Evolutionary conservation across 2,113 vertebrate species (phyloP), one percentile per base, ranked within the genome.

Genomic region (Triplophysa dalaica): DNA sequence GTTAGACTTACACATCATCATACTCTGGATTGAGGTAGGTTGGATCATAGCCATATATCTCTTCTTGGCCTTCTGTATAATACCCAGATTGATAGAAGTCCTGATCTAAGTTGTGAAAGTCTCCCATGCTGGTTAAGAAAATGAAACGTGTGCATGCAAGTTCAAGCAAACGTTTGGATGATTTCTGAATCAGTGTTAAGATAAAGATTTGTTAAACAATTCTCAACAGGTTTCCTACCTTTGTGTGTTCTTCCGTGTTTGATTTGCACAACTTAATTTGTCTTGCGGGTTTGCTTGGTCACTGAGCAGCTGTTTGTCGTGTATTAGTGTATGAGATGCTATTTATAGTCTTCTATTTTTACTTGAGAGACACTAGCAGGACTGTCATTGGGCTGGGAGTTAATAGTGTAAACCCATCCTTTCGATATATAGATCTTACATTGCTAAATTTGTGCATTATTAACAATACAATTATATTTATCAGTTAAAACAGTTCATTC

Each of bases 71-170:
- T 29, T 95, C 93, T 48, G 93, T 89, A 56, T 90, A 88, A 81
- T 95, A 98, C 83, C 91, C 91, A 70, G 95, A 94, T 62, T 94
- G 93, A 87, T 96, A 98, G 89, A 97, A 98, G 80, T 95, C 94
- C 5, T 88, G 60, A 21, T 95, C 90, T 87, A 92, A 90, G 86
- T 92, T 91, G 26, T 91, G 90, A 6, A 94, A 91, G 79, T 92
- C 88, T 43, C 92, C 91, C 96, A 96, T 96, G 85, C 93, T 94
- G 75, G 22, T 33, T 61, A 66, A 54, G 41, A 77, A 43, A 24
- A 65, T 9, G 41, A 56, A 14, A 14, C 21, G 6, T 1, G 33
- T 74, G n/a, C 60, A 24, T 9, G 22, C 12, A 74, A 17, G 12
- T 22, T 60, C n/a, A 41, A n/a, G 48, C 54, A 4, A 77, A 19